A percentile compares a stretch with the other conserved stretches of the same genome.
Evolutionary conservation across 2,797 vertebrate genomes (phyloP).

Genomic region (Hippopotamyrus pictus): DNA sequence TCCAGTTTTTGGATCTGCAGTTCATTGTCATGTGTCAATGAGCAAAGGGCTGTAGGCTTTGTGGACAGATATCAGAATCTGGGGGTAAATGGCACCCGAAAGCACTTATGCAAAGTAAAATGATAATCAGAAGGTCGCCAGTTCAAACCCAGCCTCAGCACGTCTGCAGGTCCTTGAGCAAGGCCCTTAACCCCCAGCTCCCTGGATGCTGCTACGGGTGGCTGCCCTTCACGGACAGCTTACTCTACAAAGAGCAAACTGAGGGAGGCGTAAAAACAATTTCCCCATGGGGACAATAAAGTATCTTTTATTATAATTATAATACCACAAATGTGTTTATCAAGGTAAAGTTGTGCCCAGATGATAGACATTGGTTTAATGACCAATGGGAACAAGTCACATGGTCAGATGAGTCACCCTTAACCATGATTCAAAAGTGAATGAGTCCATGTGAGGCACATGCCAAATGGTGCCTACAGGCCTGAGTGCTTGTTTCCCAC

Average conservation of each 20-base stretch:
- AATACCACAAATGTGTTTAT: background rate
- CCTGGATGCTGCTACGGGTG: no score
- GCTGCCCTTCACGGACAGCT: no score
- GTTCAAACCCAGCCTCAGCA: no score
- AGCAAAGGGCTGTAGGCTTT: background rate
- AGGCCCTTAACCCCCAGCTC: no score
- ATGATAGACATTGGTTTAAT: background rate
- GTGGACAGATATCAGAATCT: background rate
- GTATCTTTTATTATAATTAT: no score
- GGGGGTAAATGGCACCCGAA: background rate
- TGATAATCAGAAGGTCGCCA: no score
- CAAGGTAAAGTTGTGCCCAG: background rate
- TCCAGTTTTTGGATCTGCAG: background rate
- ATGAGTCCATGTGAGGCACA: background rate
- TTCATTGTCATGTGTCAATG: background rate
- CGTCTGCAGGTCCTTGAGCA: no score
- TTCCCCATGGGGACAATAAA: no score
- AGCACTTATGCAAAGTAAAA: background rate
- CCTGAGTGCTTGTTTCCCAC: background rate
- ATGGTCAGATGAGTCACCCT: background rate
- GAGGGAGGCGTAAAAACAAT: no score
- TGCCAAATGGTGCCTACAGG: slow-evolving; percentile 1
- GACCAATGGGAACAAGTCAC: background rate
- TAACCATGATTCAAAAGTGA: background rate
- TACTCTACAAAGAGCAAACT: no score